These are phyloP conservation scores for Pegoplata infirma DNA, from an alignment of 2,888 invertebrate species.

Conservation along the genomic window DNA sequence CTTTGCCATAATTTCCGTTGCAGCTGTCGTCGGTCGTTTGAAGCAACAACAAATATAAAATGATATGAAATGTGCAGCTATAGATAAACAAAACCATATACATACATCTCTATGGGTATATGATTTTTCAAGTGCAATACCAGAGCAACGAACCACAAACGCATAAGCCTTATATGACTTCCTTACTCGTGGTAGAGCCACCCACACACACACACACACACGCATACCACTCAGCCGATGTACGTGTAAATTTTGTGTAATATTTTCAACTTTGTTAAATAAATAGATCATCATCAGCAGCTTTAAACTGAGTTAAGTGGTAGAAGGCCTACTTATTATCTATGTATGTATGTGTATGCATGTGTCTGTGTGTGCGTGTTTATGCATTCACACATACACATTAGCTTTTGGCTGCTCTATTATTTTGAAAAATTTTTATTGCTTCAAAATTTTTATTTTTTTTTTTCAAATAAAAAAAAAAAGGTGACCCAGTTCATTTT, in stretches of 20 bases:
- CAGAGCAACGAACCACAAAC: slow-evolving; percentile 60
- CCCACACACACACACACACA: not conserved
- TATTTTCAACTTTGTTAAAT: slow-evolving; percentile 58
- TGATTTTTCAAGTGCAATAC: slow-evolving; percentile 59
- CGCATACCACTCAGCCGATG: too few species aligned
- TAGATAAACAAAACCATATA: not conserved
- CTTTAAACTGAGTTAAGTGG: not conserved
- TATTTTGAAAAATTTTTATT: not conserved
- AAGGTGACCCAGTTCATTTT: slow-evolving; percentile 52
- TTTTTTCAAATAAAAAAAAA: not conserved
- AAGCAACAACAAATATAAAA: not conserved
- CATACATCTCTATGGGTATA: not conserved
- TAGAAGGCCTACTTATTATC: slow-evolving; percentile 2
- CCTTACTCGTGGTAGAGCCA: slow-evolving; percentile 28
- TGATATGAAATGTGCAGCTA: slow-evolving; percentile 16
- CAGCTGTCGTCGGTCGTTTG: slow-evolving; percentile 48
- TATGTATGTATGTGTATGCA: slow-evolving; percentile 17
- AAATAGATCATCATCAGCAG: slow-evolving; percentile 58
- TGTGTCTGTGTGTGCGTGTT: slow-evolving; percentile 27
- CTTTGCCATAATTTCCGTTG: slow-evolving; percentile 60
- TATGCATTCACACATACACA: slow-evolving; percentile 3
- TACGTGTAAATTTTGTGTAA: slow-evolving; percentile 44
- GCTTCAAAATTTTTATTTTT: not conserved
- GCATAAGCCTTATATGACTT: slow-evolving; percentile 48
- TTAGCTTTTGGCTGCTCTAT: not conserved